Conservation (phyloP, 2,113 vertebrate species). For the Himantopus leucocephalus region DNA sequence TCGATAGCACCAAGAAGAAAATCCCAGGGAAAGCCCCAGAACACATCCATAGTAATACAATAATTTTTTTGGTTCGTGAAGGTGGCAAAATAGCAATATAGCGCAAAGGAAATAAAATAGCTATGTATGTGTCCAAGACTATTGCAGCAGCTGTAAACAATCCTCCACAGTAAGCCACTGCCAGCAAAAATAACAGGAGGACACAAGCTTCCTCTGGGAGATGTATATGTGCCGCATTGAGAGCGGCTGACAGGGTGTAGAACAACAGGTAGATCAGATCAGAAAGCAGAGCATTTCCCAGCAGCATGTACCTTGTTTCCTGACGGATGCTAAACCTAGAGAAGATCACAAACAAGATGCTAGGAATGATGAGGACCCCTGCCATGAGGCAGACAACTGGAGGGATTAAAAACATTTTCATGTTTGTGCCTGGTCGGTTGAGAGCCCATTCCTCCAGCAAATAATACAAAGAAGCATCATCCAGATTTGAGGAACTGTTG, state of each 20-base stretch:
- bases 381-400: constrained; percentile 69
- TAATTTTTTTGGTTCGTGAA: constrained; percentile 63
- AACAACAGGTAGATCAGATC: constrained; percentile 77
- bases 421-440: constrained; percentile 16
- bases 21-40: constrained; percentile 67
- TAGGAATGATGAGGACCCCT: constrained; percentile 69
- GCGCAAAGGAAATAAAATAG: constrained; percentile 75
- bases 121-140: constrained; percentile 77
- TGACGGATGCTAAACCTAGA: constrained; percentile 67
- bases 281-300: constrained; percentile 78
- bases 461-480: background rate
- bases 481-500: constrained; percentile 26
- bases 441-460: constrained; percentile 66
- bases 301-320: constrained; percentile 80
- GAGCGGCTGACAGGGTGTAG: constrained; percentile 65
- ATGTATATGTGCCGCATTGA: constrained; percentile 59
- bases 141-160: constrained; percentile 76
- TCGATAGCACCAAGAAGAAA: constrained; percentile 66
- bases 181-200: constrained; percentile 70
- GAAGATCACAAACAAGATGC: constrained; percentile 75
- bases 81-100: constrained; percentile 71
- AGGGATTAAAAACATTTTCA: constrained; percentile 72
- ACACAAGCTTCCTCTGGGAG: constrained; percentile 71
- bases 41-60: constrained; percentile 64
- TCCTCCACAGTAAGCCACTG: constrained; percentile 72